These are phyloP conservation scores for Megalops atlanticus DNA, from an alignment of 2,113 vertebrate genomes.

Conservation along the genomic window DNA sequence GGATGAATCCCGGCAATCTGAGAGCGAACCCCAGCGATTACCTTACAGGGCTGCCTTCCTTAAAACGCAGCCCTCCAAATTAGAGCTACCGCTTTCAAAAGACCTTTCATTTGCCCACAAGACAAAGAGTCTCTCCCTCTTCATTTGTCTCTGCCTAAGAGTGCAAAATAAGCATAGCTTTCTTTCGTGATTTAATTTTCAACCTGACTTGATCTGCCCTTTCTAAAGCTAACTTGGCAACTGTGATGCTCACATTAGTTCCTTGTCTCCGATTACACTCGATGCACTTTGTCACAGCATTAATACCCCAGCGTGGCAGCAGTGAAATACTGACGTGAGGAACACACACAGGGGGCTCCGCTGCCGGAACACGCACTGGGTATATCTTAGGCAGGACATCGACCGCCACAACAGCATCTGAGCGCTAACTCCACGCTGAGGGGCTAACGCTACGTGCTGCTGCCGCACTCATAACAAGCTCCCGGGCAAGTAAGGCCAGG, in stretches of 20 bases:
- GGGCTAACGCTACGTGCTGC: too few species aligned
- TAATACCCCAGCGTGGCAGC: not conserved
- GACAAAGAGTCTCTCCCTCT: not conserved
- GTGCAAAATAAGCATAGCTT: not conserved
- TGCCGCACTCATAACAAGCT: too few species aligned
- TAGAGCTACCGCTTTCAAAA: not conserved
- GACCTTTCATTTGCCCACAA: not conserved
- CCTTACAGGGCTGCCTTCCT: not conserved
- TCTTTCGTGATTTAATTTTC: not conserved
- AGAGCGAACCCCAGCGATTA: not conserved
- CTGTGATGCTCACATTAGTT: not conserved
- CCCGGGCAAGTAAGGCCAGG: too few species aligned
- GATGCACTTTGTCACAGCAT: not conserved
- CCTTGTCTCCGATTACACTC: not conserved
- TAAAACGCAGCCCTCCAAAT: not conserved
- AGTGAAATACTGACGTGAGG: not conserved
- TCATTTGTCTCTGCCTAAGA: not conserved
- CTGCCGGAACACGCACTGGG: not conserved
- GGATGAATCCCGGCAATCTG: not conserved
- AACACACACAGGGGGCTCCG: not conserved
- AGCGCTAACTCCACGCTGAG: too few species aligned
- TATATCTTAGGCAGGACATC: not conserved
- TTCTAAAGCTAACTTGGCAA: constrained; percentile 3
- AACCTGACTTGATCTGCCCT: not conserved
- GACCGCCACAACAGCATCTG: too few species aligned